Evolutionary conservation across 2,113 vertebrate species (phyloP).

Genomic region (Dicentrarchus labrax): DNA sequence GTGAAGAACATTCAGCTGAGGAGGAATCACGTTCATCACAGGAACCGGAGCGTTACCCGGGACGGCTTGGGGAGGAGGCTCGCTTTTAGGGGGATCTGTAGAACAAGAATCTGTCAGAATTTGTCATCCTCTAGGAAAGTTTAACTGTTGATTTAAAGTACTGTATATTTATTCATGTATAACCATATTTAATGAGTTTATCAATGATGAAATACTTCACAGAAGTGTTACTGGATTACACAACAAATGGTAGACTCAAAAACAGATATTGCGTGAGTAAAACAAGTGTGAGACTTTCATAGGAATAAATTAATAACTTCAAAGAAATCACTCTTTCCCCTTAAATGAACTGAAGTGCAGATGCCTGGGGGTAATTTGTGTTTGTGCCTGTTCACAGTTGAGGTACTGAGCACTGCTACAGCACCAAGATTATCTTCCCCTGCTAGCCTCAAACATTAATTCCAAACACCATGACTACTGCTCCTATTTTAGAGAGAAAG

Average conservation of each 20-base stretch:
- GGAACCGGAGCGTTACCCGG: slow-evolving; percentile 89
- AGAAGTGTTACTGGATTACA: neutral
- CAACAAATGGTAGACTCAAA: neutral
- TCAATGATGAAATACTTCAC: neutral
- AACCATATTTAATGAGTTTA: neutral
- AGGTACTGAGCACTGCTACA: neutral
- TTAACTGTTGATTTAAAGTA: neutral
- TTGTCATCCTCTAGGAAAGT: neutral
- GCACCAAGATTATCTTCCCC: slow-evolving; percentile 3
- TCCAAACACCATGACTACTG: neutral
- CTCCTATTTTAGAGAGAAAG: neutral
- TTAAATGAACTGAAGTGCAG: neutral
- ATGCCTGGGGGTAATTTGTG: neutral
- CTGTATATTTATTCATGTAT: neutral
- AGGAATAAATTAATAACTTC: slow-evolving; percentile 18
- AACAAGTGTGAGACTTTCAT: neutral
- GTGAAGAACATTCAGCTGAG: slow-evolving; percentile 87
- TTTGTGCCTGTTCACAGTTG: neutral
- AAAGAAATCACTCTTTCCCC: slow-evolving; percentile 2
- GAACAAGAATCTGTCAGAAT: slow-evolving; percentile 13
- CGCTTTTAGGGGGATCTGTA: slow-evolving; percentile 89
- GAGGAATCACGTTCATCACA: slow-evolving; percentile 85
- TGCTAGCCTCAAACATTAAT: neutral
- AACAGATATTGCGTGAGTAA: neutral
- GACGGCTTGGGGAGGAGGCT: slow-evolving; percentile 85